Base-by-base conservation (phyloP, 2,888 invertebrate species). In the Sycophila texana region DNA sequence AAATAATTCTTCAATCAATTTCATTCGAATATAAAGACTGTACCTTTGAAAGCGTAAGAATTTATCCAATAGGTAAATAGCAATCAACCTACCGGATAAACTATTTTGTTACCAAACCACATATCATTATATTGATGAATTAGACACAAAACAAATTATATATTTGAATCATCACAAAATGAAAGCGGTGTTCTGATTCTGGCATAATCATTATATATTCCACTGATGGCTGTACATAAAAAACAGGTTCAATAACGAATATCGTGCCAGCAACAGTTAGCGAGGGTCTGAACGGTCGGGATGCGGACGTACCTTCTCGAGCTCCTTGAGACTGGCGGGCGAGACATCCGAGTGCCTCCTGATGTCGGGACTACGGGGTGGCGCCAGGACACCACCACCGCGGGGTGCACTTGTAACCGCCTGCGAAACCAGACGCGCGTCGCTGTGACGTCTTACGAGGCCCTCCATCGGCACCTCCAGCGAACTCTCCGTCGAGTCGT, bases 321-420 rank as follows among this genome's bases (percentile, higher is more conserved):
- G 92, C 89, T 96, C 96, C 88, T 96, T 96, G 66, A 97, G 92
- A 57, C 96, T 96, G 2, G 96, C 96, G 16, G 96, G 96, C 14
- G 96, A 96, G 2, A 96, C 96, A 88, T 96, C 97, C 1, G 96
- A 96, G 88, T 96, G 96, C 55, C 96, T 96, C 57, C 96, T 91
- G 12, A 96, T 91, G 87, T 97, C 96, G 0, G 96, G 96, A 81
- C 95, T 96, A 79, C 96, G 93, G 0, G 96, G 96, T 14, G 96
- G 96, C n/a, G 96, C 96, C 49, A 96, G 91, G 47, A 53, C 53
- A n/a, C 53, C 53, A 14, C 53, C 53, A 53, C 53, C 53, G n/a
- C 53, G 4, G 22, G 4, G 10, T 20, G 12, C 88, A 89, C 90
- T 94, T 86, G 85, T 85, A 79, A 85, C 86, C 55, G 89, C 88